phyloP scores from a whole-genome alignment of 1,140 invertebrate species.

The Heliothis subflexa region DNA sequence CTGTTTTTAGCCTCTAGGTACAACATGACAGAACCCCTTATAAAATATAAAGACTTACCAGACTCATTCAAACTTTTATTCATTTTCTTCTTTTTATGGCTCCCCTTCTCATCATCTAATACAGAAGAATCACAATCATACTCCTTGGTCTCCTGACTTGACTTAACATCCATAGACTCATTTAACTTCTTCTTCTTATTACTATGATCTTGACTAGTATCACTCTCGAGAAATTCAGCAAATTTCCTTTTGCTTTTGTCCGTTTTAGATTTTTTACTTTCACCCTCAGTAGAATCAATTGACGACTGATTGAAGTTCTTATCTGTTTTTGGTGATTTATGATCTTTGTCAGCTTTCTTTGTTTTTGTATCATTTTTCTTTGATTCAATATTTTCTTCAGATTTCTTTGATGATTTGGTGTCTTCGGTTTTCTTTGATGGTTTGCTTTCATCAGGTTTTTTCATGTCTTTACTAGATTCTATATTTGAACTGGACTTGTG shows the following conservation, averaged over 20 bases:
- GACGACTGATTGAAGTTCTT: slow-evolving; percentile 48
- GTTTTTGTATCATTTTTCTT: neutral
- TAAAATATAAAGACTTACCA: slow-evolving; percentile 56
- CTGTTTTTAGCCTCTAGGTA: neutral
- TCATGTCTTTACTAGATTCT: slow-evolving; percentile 45
- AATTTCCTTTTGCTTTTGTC: slow-evolving; percentile 71
- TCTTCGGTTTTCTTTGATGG: neutral
- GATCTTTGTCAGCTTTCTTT: slow-evolving; percentile 42
- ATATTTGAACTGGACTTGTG: slow-evolving; percentile 31
- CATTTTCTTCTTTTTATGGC: slow-evolving; percentile 55
- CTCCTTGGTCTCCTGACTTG: slow-evolving; percentile 21
- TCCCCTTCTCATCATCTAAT: slow-evolving; percentile 48
- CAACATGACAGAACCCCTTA: neutral
- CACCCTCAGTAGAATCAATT: slow-evolving; percentile 7
- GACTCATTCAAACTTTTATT: slow-evolving; percentile 76
- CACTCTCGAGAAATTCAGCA: slow-evolving; percentile 71
- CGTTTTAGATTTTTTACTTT: slow-evolving; percentile 59
- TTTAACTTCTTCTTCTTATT: slow-evolving; percentile 53
- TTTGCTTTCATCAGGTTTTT: neutral
- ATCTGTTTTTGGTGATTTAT: slow-evolving; percentile 42
- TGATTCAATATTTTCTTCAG: neutral
- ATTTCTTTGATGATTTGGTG: slow-evolving; percentile 30
- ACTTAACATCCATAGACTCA: slow-evolving; percentile 57
- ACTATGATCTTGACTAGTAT: slow-evolving; percentile 61
- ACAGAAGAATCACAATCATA: slow-evolving; percentile 11